phyloP scores from a whole-genome alignment of 2,797 vertebrate species.

The Sparus aurata region DNA sequence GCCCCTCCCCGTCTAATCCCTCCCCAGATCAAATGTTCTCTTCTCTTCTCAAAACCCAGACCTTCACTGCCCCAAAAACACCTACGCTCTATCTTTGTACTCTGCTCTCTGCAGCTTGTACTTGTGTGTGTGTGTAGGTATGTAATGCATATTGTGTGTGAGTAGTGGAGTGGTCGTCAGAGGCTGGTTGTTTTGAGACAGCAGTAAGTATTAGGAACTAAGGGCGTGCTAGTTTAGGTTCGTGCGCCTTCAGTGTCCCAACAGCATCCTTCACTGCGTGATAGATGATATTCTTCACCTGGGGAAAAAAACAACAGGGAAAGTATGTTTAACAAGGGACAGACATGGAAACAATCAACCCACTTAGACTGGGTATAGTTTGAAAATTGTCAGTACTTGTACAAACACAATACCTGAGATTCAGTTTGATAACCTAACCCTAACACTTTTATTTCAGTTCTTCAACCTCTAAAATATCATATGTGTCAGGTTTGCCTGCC shows the following conservation, averaged over 20 bases:
- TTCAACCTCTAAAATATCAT: too few species aligned
- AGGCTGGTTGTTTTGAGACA: conserved; percentile 59
- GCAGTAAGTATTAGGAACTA: conserved; percentile 81
- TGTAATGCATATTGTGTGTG: conserved; percentile 55
- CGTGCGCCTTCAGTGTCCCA: conserved; percentile 97
- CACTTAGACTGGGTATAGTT: too few species aligned
- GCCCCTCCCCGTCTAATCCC: conserved; percentile 50
- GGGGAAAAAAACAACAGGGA: conserved; percentile 46
- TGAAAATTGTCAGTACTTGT: too few species aligned
- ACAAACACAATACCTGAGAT: too few species aligned
- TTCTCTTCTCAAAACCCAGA: conserved; percentile 20
- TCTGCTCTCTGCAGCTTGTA: conserved; percentile 65
- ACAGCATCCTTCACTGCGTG: conserved; percentile 99
- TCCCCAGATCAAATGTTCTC: conserved; percentile 57
- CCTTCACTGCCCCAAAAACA: conserved; percentile 48
- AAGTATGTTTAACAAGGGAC: conserved; percentile 10
- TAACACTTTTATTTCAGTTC: too few species aligned
- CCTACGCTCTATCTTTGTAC: conserved; percentile 65
- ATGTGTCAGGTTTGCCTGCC: too few species aligned
- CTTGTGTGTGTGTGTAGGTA: conserved; percentile 54
- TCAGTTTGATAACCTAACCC: too few species aligned
- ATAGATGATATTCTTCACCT: conserved; percentile 99
- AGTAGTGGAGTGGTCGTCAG: conserved; percentile 69
- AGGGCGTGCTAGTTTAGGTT: conserved; percentile 94
- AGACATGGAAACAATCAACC: not conserved